Evolutionary conservation across 2,888 invertebrate genomes (phyloP), one percentile per base, ranked within the genome.

Genomic region (Myopa tessellatipennis): DNA sequence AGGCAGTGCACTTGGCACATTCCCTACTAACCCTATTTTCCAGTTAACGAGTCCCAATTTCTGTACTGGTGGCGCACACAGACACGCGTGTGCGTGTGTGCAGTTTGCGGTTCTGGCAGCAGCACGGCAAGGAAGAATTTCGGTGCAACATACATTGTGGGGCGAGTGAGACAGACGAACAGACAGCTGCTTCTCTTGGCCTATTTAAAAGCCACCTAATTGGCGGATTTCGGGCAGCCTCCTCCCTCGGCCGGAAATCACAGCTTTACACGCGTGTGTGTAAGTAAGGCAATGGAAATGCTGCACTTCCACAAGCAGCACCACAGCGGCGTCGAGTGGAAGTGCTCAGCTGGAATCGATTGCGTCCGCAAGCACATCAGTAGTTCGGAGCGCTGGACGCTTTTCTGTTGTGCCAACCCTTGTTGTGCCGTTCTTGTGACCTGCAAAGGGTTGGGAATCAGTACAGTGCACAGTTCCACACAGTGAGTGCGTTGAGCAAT

Each of bases 1-100:
- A 83, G 84, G 81, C 84, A 85, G 87, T 88, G 88, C 88, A 88
- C 88, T 88, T 88, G 88, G 88, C 88, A 88, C 88, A 88, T 87
- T 88, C 87, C 87, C 88, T 86, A 88, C 86, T 88, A 87, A 88
- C 88, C 88, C 88, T 87, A 87, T 88, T 88, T 88, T 87, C 85
- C 86, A 87, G 86, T 85, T 69, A 84, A 84, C 86, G 84, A 88
- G 88, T 87, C 88, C 88, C 87, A 88, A 87, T 88, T 88, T 85
- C 81, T 65, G 52, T 52, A 69, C 67, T 58, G 72, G n/a, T 61
- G 45, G 73, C n/a, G 55, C 52, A 18, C 55, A 52, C 61, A 73
- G 55, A 69, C 69, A 55, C 72, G 55, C 61, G 61, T 74, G 26
- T 58, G 60, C 74, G 63, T 78, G 79, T 74, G 78, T 77, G 79